Percentiles rank a stretch among this genome's conserved stretches.
Conservation (phyloP, 1,140 invertebrate genomes). For the Globodera ellingtonae region DNA sequence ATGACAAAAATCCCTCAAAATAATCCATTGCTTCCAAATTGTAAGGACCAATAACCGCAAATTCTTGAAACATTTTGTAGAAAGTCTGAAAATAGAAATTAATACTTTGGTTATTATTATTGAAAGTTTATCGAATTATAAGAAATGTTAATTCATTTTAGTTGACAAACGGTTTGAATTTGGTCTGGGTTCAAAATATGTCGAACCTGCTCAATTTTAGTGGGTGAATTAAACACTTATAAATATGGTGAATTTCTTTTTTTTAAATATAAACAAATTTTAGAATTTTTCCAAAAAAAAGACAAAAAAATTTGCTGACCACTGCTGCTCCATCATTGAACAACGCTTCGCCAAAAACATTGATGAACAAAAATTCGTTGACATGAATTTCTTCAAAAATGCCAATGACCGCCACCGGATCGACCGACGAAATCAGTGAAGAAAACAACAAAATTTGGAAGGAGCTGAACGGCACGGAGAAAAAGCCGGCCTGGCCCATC, state of each 20-base stretch:
- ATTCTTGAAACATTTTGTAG: slow-evolving; percentile 77
- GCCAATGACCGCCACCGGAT: slow-evolving; percentile 83
- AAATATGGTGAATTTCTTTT: too few species aligned
- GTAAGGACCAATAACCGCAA: slow-evolving; percentile 68
- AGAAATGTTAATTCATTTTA: too few species aligned
- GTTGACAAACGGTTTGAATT: too few species aligned
- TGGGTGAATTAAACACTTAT: too few species aligned
- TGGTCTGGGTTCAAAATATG: too few species aligned
- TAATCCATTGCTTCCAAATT: slow-evolving; percentile 70
- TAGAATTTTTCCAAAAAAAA: background rate
- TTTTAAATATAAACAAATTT: too few species aligned
- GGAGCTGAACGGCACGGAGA: slow-evolving; percentile 69
- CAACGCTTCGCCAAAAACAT: slow-evolving; percentile 97
- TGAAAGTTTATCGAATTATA: background rate
- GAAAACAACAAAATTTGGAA: slow-evolving; percentile 88
- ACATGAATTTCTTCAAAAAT: slow-evolving; percentile 70
- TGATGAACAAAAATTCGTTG: slow-evolving; percentile 96
- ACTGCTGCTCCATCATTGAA: slow-evolving; percentile 82
- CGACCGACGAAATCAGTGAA: slow-evolving; percentile 92
- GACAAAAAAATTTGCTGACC: slow-evolving; percentile 27
- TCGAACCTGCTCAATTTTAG: too few species aligned
- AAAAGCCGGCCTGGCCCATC: slow-evolving; percentile 36
- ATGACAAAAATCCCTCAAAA: slow-evolving; percentile 81
- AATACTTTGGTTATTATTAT: background rate
- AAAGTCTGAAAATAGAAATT: slow-evolving; percentile 29